Evolutionary conservation across 2,888 invertebrate species (phyloP).

Genomic region (Heliconius ismenius): DNA sequence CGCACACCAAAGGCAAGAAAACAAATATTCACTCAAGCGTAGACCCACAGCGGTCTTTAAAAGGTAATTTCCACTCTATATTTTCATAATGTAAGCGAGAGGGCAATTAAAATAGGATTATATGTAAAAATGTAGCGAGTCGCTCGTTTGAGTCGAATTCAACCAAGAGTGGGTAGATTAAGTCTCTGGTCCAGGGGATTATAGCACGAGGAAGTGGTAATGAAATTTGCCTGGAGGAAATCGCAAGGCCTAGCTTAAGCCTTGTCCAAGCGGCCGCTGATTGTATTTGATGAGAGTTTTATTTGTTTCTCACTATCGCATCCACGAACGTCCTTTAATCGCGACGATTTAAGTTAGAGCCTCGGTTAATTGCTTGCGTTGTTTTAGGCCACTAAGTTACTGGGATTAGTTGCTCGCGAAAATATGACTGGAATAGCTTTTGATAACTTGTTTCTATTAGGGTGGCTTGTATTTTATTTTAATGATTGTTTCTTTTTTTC

Average conservation of each 20-base stretch:
- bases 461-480: constrained; percentile 6
- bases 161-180: constrained; percentile 74
- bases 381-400: constrained; percentile 55
- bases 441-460: constrained; percentile 25
- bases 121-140: constrained; percentile 76
- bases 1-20: constrained; percentile 3
- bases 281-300: constrained; percentile 80
- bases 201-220: constrained; percentile 77
- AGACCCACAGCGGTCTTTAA: constrained; percentile 18
- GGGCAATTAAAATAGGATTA: constrained; percentile 80
- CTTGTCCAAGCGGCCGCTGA: constrained; percentile 73
- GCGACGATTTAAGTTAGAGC: constrained; percentile 63
- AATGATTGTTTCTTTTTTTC: constrained; percentile 16
- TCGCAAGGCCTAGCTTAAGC: constrained; percentile 76
- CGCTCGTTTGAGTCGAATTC: constrained; percentile 73
- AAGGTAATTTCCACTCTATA: constrained; percentile 69
- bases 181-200: constrained; percentile 75
- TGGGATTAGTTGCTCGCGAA: constrained; percentile 40
- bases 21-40: constrained; percentile 17
- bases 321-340: constrained; percentile 61
- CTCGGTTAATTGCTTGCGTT: constrained; percentile 63
- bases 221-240: constrained; percentile 78
- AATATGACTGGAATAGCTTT: constrained; percentile 37
- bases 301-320: constrained; percentile 71
- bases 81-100: constrained; percentile 67